These are phyloP conservation scores for Catostomus latipinnis DNA, from an alignment of 2,797 vertebrate genomes.

Conservation along the genomic window DNA sequence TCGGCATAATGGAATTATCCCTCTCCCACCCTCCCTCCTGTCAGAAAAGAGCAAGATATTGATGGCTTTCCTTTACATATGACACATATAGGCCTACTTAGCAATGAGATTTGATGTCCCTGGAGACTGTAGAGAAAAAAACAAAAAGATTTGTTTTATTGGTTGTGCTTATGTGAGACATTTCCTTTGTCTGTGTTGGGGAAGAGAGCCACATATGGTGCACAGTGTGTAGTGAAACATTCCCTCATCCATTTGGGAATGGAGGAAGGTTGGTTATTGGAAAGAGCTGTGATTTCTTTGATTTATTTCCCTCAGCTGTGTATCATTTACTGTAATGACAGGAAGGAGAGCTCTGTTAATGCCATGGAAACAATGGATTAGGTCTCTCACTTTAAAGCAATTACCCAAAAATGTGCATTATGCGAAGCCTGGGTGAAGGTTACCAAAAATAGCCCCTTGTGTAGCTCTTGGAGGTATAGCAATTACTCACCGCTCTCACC, in stretches of 20 bases:
- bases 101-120: slow-evolving; percentile 40
- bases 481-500: slow-evolving; percentile 52
- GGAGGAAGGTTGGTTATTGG: slow-evolving; percentile 36
- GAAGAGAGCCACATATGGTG: slow-evolving; percentile 40
- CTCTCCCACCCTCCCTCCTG: background rate
- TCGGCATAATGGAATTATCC: slow-evolving; percentile 61
- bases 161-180: slow-evolving; percentile 18
- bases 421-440: slow-evolving; percentile 56
- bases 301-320: slow-evolving; percentile 61
- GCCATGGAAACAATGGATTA: slow-evolving; percentile 65
- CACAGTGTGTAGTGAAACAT: slow-evolving; percentile 35
- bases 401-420: slow-evolving; percentile 65
- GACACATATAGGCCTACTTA: slow-evolving; percentile 22
- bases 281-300: slow-evolving; percentile 57
- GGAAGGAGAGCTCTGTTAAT: slow-evolving; percentile 60
- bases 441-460: slow-evolving; percentile 63
- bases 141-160: slow-evolving; percentile 19
- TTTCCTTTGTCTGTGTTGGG: slow-evolving; percentile 21
- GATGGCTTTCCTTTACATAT: slow-evolving; percentile 48
- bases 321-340: slow-evolving; percentile 60
- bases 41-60: slow-evolving; percentile 45
- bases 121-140: slow-evolving; percentile 19
- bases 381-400: slow-evolving; percentile 61
- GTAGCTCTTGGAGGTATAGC: slow-evolving; percentile 46
- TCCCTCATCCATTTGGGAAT: slow-evolving; percentile 43